These are phyloP conservation scores for Circaetus cinerascens DNA, from an alignment of 2,113 vertebrate genomes.

Conservation along the genomic window DNA sequence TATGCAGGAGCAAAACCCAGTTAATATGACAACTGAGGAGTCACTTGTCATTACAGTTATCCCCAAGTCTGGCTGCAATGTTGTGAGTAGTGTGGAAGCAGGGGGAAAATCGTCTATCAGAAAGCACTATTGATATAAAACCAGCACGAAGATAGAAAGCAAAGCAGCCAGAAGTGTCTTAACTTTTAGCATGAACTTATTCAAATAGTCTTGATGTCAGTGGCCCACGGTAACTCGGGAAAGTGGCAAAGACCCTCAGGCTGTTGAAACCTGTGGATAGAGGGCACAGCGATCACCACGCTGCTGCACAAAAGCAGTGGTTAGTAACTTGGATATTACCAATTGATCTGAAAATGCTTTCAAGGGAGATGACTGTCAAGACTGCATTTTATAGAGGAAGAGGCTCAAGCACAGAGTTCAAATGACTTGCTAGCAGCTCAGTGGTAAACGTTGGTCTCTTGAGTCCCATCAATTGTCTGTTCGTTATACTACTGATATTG, in stretches of 20 bases:
- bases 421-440: neutral
- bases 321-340: neutral
- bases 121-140: neutral
- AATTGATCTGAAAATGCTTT: neutral
- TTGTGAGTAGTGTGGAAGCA: neutral
- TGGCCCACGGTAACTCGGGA: neutral
- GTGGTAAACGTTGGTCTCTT: neutral
- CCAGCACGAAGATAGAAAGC: neutral
- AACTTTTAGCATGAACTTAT: neutral
- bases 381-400: neutral
- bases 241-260: neutral
- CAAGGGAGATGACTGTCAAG: neutral
- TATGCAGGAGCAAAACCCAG: neutral
- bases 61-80: neutral
- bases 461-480: neutral
- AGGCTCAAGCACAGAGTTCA: neutral
- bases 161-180: neutral
- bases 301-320: neutral
- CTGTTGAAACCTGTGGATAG: neutral
- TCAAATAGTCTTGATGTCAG: neutral
- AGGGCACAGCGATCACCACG: neutral
- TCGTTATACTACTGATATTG: neutral
- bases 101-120: neutral
- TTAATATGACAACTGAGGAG: neutral
- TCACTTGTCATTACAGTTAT: neutral